phyloP scores from a whole-genome alignment of 2,888 invertebrate genomes.

The Sympetrum striolatum region DNA sequence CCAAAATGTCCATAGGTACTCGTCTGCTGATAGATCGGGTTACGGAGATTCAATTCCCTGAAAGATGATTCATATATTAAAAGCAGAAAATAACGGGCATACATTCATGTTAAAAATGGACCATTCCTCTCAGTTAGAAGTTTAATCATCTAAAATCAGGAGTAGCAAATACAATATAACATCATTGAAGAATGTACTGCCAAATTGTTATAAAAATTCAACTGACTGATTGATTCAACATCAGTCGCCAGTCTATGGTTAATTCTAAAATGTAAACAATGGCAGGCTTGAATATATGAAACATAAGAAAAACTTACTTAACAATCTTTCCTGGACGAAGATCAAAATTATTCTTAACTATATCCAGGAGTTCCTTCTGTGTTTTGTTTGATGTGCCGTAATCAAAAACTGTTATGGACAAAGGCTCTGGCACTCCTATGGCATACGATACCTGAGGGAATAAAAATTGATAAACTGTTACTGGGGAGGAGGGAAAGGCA shows the following conservation, averaged over 20 bases:
- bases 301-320: slow-evolving; percentile 73
- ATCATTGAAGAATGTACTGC: not conserved
- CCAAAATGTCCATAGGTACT: slow-evolving; percentile 99
- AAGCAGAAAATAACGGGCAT: not conserved
- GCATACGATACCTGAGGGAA: slow-evolving; percentile 87
- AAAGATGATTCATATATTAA: slow-evolving; percentile 53
- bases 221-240: too few species aligned
- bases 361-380: slow-evolving; percentile 82
- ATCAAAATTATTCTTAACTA: slow-evolving; percentile 95
- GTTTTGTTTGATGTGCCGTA: slow-evolving; percentile 94
- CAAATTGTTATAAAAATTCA: too few species aligned
- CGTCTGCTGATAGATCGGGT: slow-evolving; percentile 96
- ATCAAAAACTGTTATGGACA: slow-evolving; percentile 96
- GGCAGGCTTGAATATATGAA: not conserved
- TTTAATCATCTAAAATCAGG: not conserved
- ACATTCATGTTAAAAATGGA: not conserved
- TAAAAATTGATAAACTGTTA: not conserved
- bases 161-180: slow-evolving; percentile 40
- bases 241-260: too few species aligned
- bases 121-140: not conserved
- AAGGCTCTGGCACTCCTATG: slow-evolving; percentile 96
- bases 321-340: slow-evolving; percentile 97
- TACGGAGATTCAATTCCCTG: slow-evolving; percentile 89
- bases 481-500: too few species aligned
- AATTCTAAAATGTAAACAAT: not conserved